Base-by-base conservation (phyloP, 2,113 vertebrate species). In the Microcebus lehilahytsara region DNA sequence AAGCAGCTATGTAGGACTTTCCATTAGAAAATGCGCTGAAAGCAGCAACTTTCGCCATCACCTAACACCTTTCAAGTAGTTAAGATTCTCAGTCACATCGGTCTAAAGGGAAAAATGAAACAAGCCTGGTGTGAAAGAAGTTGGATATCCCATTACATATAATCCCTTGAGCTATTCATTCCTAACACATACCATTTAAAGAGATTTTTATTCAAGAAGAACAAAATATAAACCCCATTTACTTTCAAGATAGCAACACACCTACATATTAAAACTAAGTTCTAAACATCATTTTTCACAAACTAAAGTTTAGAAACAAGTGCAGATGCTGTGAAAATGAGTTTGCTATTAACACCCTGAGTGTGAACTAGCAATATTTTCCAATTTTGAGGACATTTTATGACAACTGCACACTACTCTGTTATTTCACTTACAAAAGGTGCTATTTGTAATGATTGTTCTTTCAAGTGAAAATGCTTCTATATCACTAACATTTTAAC, bases 401-500 rank as follows among this genome's bases (percentile, higher is more conserved):
- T 30, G 71, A 56, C 64, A 93, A 69, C 27, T 2, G 10, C 40
- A 89, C 25, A 62, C 9, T 74, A 46, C 30, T 84, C 42, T 93
- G 56, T 85, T 85, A 95, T 96, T 95, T 95, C 49, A 95, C 30
- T 84, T 95, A 64, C 7, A 58, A 80, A 93, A 85, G 34, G 40
- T 69, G 13, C 77, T 95, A 67, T 97, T 97, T 93, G 25, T 46
- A 69, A 23, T 93, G 56, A 58, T 58, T 58, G 56, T 58, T 58
- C 56, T 58, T 58, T 58, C 56, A 58, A 85, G 17, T 83, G 56
- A 87, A 83, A 93, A 85, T n/a, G 11, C 93, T 95, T 91, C 20
- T 84, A 27, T 58, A 69, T 5, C n/a, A 79, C 27, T 94, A 96
- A 93, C 74, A 77, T 80, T 97, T 93, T 67, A 84, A 79, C 51